Conservation (phyloP, 2,113 vertebrate genomes). For the Calonectris borealis region DNA sequence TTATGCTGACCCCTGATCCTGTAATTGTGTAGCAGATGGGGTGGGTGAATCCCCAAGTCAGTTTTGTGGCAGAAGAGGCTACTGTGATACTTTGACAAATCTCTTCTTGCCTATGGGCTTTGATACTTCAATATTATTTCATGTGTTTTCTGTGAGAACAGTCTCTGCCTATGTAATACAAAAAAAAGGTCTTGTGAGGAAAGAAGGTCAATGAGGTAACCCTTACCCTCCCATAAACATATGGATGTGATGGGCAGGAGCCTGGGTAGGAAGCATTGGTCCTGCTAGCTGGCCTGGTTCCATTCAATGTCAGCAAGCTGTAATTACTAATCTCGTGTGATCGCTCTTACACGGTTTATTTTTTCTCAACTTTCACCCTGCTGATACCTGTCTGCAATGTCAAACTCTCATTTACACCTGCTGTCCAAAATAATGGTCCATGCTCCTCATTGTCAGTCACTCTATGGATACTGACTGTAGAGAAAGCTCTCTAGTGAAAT, state of each 20-base stretch:
- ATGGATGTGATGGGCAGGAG: neutral
- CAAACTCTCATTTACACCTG: neutral
- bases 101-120: conserved; percentile 3
- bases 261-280: neutral
- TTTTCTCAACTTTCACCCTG: neutral
- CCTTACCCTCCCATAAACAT: neutral
- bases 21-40: neutral
- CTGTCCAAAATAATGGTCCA: neutral
- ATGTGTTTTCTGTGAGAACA: neutral
- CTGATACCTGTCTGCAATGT: neutral
- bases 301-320: neutral
- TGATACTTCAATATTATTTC: neutral
- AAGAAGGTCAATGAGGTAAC: neutral
- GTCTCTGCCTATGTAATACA: neutral
- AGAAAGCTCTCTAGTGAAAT: neutral
- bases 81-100: neutral
- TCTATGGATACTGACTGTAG: neutral
- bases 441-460: neutral
- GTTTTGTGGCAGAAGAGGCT: conserved; percentile 11
- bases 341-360: neutral
- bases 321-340: neutral
- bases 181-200: neutral
- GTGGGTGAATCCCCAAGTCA: neutral
- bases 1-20: neutral
- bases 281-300: neutral